Evolutionary conservation across 2,888 invertebrate species (phyloP), one percentile per base, ranked within the genome.

Genomic region (Rosalia funebris): DNA sequence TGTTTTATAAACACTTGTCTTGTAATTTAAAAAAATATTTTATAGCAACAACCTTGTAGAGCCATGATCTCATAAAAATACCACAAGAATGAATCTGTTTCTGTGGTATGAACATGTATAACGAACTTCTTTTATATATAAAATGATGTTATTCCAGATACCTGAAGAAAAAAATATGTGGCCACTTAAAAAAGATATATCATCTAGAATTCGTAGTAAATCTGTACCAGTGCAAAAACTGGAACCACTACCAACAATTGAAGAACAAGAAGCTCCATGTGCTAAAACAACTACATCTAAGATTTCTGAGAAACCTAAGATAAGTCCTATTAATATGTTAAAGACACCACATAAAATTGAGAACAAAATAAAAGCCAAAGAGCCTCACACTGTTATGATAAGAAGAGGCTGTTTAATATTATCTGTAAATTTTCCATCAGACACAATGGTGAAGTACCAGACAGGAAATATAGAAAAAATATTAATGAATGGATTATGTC

Each of bases 341-440:
- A 25, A 7, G 7, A 25, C 4, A 7, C 25, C 3, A 25, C 25
- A 25, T 25, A n/a, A n/a, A n/a, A 25, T 25, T 25, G 25, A 25
- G 7, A 25, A 25, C 42, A 57, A 62, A 50, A 25, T 53, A 31
- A 36, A 56, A 45, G 42, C 54, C 16, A 63, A 69, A 56, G 59
- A 73, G 44, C 73, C 78, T 5, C 75, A 77, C 50, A 75, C 75
- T 63, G 73, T 82, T 54, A 62, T 75, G 17, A 66, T 82, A 41
- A 75, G 69, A n/a, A 73, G 78, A 32, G 82, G 81, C 9, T 74
- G 73, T 52, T 70, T 82, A 46, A 75, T 77, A 45, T 68, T 82
- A 9, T 71, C 76, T 0, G 74, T 82, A 10, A 79, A 78, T 72
- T 82, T 82, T 70, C 82, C 82, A 9, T 69, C 79, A 0, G 78